A percentile compares a stretch with the other conserved stretches of the same genome.
Evolutionary conservation across 2,113 vertebrate species (phyloP).

Genomic region (Hydropotes inermis): DNA sequence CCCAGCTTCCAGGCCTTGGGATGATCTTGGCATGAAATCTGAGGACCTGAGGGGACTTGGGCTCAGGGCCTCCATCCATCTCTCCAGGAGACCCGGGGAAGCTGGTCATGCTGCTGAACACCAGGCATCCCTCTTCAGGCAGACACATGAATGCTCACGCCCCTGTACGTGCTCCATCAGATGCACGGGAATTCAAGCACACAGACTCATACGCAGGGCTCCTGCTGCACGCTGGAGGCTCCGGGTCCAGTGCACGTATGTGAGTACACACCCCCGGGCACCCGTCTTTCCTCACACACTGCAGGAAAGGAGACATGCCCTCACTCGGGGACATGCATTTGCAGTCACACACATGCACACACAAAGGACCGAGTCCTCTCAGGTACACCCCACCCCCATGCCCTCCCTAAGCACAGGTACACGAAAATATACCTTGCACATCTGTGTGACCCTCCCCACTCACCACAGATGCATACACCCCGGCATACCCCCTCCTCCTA

Average conservation of each 20-base stretch:
- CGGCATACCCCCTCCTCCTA: fast-evolving
- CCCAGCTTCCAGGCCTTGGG: not conserved
- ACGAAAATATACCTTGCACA: fast-evolving
- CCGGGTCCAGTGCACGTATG: fast-evolving
- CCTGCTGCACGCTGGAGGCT: not conserved
- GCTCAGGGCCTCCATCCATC: not conserved
- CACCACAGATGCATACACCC: fast-evolving
- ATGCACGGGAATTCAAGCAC: not conserved
- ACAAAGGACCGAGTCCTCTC: not conserved
- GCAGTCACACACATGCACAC: not conserved
- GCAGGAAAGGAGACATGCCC: not conserved
- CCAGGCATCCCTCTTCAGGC: too few relatives aligned
- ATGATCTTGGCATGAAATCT: not conserved
- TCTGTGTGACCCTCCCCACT: not conserved
- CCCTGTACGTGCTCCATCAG: fast-evolving
- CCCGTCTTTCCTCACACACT: fast-evolving
- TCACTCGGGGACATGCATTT: fast-evolving
- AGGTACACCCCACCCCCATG: fast-evolving
- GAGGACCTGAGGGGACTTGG: not conserved
- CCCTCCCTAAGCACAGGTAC: not conserved
- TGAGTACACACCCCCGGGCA: not conserved
- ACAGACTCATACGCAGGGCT: too few relatives aligned
- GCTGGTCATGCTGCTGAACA: not conserved
- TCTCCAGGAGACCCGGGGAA: not conserved
- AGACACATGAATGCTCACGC: fast-evolving